Base-by-base conservation (phyloP, 2,888 invertebrate species). In the Masnerella sp. region DNA sequence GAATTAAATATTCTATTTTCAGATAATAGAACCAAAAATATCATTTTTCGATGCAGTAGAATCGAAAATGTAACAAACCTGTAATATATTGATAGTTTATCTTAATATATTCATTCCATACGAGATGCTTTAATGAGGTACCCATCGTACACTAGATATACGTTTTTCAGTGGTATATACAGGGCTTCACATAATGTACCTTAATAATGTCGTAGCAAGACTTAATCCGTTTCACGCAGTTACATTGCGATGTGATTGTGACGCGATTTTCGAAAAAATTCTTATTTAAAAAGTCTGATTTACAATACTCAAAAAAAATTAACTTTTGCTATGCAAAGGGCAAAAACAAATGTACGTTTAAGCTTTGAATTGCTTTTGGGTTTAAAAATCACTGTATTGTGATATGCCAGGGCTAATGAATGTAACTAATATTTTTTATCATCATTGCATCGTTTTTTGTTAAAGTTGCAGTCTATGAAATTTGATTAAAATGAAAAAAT, bases 71-170 rank as follows among this genome's bases (percentile, higher is more conserved):
- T 81, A 84, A 83, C 82, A 82, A n/a, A 82, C 82, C 80, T 75
- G 76, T 74, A 77, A 82, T 77, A 79, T 79, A 71, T 81, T 81
- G 81, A 81, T 83, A 82, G 83, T 83, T 82, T 84, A 83, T 78
- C 81, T 82, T 83, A 83, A 83, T 83, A 83, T 82, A 86, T 85
- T 84, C 86, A 85, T 86, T 86, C 85, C 85, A 85, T 81, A 80
- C 81, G 75, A 77, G 77, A 84, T 82, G 83, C 85, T 85, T 85
- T 84, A 85, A 83, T 76, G 82, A 82, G 83, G 82, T 80, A 84
- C 82, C 79, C n/a, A n/a, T 83, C 79, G 79, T 78, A 75, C 76
- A 78, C 78, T 51, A 80, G 77, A 81, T 75, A 78, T 79, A 78
- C 80, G 78, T 83, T 80, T 80, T 79, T 80, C 79, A 74, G 78